These are phyloP conservation scores for Paedocypris micromegethes DNA, from an alignment of 2,797 vertebrate genomes.

Conservation along the genomic window DNA sequence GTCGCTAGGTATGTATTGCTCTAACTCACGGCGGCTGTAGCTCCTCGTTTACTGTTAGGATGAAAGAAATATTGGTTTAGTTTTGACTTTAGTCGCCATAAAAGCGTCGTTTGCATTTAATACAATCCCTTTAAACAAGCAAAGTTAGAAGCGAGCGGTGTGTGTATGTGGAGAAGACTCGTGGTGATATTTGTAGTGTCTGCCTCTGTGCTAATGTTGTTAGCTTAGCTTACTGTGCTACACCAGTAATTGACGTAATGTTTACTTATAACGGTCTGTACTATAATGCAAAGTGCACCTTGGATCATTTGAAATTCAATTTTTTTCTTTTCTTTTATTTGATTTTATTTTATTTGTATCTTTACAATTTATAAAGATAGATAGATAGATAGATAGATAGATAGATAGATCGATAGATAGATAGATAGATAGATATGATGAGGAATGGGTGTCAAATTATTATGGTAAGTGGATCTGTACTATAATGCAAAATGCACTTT, in stretches of 20 bases:
- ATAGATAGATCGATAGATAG: no score
- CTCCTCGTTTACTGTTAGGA: not conserved
- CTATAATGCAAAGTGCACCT: no score
- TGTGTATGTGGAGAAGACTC: not conserved
- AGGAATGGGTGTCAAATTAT: no score
- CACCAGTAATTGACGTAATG: not conserved
- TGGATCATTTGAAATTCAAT: no score
- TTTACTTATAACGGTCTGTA: no score
- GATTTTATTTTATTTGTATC: no score
- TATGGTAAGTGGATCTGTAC: no score
- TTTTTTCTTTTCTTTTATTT: no score
- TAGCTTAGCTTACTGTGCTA: constrained; percentile 21
- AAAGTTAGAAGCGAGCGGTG: not conserved
- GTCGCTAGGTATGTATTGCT: constrained; percentile 18
- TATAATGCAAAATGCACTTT: no score
- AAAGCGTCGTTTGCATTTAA: not conserved
- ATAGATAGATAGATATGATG: no score
- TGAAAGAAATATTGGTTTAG: constrained; percentile 14
- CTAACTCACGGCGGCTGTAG: not conserved
- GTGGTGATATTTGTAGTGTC: not conserved
- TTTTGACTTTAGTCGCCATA: not conserved
- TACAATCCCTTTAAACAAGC: not conserved
- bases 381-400: no score
- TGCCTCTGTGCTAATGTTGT: constrained; percentile 20
- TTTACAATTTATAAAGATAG: no score